A percentile compares a stretch with the other conserved stretches of the same genome.
Conservation (phyloP, 2,113 vertebrate genomes). For the Actinemys pallida region DNA sequence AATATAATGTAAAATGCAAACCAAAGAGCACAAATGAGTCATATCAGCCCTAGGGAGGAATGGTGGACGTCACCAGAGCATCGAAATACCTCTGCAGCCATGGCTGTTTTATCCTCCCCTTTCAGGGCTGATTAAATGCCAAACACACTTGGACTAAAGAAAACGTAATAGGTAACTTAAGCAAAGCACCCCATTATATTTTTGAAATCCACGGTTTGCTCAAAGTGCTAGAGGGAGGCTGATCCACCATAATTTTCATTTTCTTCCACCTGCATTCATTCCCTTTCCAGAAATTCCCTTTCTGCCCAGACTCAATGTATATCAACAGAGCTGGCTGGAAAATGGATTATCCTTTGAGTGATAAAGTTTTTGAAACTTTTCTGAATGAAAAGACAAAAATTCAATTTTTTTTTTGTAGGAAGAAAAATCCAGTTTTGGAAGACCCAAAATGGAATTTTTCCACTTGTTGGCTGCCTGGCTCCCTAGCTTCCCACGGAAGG, state of each 20-base stretch:
- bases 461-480: neutral
- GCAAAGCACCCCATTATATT: neutral
- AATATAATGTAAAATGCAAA: neutral
- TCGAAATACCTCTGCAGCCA: neutral
- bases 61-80: neutral
- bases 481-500: neutral
- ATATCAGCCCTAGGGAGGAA: neutral
- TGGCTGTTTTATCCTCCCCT: neutral
- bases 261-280: neutral
- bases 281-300: neutral
- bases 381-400: neutral
- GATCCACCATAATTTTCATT: neutral
- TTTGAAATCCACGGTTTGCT: neutral
- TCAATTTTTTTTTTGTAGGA: neutral
- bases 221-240: neutral
- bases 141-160: neutral
- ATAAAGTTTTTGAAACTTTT: neutral
- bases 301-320: neutral
- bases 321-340: neutral
- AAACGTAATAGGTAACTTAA: neutral
- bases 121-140: neutral
- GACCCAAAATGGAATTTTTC: neutral
- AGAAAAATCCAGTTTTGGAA: neutral
- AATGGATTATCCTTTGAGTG: neutral
- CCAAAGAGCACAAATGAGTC: neutral